Evolutionary conservation across 2,888 invertebrate genomes (phyloP), one percentile per base, ranked within the genome.

Genomic region (Phyllotreta cruciferae): DNA sequence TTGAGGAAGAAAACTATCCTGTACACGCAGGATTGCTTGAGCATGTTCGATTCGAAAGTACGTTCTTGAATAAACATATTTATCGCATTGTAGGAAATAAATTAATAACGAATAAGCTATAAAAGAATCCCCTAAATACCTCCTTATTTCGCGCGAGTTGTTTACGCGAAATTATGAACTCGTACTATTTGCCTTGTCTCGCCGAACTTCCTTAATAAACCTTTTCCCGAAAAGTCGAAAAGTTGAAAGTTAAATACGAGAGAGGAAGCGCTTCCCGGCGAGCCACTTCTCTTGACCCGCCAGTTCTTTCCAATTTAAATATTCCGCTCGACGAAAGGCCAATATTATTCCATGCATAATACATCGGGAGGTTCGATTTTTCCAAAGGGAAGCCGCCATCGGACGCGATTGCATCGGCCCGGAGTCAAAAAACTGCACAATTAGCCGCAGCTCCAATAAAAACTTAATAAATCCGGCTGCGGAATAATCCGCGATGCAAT

Each of bases 281-380:
- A 50, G 35, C 9, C 24, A 41, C 41, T 34, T 41, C 42, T n/a
- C 49, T 58, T 50, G 58, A 58, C 58, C 58, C 50, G n/a, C 24
- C n/a, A 50, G 50, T 50, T 37, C 24, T 14, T 50, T 34, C 58
- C 57, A 50, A 49, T 57, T 57, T 57, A 50, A 57, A 57, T 39
- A 57, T 58, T 50, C 50, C 7, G 6, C 24, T 47, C 47, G 6
- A 42, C 13, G 41, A 49, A 24, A 58, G 42, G 35, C 50, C 58
- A 58, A 58, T 58, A 58, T 58, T 58, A 58, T 50, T 13, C 58
- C 50, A 50, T 58, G 58, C 58, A 58, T 58, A 58, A 50, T 50
- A 50, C 50, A 58, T 6, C 56, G 13, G 45, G 37, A 52, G 36
- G 39, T 52, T 35, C 42, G 58, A 50, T 39, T 41, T 41, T 41